phyloP scores from a whole-genome alignment of 2,113 vertebrate species.

The Callipepla californica region DNA sequence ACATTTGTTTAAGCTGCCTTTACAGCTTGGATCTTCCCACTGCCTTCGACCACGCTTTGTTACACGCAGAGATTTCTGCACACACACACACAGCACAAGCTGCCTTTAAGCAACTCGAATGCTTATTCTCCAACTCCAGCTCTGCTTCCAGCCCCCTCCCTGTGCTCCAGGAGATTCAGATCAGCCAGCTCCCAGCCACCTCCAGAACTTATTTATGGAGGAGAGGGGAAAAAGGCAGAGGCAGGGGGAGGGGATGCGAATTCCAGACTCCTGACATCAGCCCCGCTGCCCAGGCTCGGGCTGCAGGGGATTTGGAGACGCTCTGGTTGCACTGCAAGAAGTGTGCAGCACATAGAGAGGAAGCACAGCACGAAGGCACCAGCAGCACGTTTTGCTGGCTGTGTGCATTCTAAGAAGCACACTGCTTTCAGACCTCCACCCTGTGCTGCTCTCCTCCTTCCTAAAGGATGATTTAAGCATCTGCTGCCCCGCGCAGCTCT shows the following conservation, averaged over 20 bases:
- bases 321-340: fast-evolving
- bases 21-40: background rate
- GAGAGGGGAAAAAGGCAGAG: background rate
- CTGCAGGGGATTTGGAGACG: background rate
- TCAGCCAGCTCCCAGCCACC: background rate
- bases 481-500: background rate
- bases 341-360: fast-evolving
- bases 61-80: background rate
- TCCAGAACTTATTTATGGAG: background rate
- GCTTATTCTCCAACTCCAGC: background rate
- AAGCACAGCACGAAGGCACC: fast-evolving
- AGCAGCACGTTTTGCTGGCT: background rate
- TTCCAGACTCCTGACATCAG: slow-evolving; percentile 44
- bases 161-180: background rate
- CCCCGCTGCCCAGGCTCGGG: background rate
- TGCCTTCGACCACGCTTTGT: background rate
- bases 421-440: background rate
- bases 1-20: background rate
- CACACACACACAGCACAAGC: fast-evolving
- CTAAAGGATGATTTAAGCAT: background rate
- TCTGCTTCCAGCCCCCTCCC: background rate
- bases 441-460: background rate
- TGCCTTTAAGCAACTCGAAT: background rate
- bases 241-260: background rate
- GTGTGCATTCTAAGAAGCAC: fast-evolving